Evolutionary conservation across 2,888 invertebrate genomes (phyloP).

Genomic region (Cataglyphis livida): DNA sequence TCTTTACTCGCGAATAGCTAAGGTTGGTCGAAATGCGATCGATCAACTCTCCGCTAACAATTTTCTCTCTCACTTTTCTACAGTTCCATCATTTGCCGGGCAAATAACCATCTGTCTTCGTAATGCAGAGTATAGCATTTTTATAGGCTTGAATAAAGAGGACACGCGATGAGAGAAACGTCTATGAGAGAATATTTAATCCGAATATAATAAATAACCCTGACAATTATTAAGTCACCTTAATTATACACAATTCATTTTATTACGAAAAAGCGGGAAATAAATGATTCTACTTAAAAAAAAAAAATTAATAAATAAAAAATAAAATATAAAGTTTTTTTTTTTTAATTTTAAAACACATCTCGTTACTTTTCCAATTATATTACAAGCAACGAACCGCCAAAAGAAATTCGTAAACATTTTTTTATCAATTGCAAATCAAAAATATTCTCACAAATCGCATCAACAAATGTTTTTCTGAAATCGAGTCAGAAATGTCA

Average conservation of each 20-base stretch:
- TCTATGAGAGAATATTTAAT: conserved; percentile 77
- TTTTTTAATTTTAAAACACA: not conserved
- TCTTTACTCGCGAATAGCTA: conserved; percentile 17
- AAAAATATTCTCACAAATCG: not conserved
- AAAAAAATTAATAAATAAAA: not conserved
- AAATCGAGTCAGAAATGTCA: not conserved
- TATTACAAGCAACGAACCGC: conserved; percentile 10
- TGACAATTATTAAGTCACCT: not conserved
- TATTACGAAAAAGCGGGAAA: not conserved
- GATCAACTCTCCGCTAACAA: conserved; percentile 34
- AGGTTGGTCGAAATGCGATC: conserved; percentile 41
- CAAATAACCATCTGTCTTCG: conserved; percentile 26
- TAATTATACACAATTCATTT: not conserved
- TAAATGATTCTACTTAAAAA: not conserved
- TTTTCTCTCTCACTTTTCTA: conserved; percentile 28
- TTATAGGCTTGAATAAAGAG: conserved; percentile 49
- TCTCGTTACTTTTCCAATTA: conserved; percentile 18
- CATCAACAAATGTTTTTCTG: conserved; percentile 2
- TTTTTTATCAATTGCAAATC: conserved; percentile 23
- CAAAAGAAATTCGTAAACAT: conserved; percentile 2
- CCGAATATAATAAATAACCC: not conserved
- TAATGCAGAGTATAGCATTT: conserved; percentile 13
- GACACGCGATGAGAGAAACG: conserved; percentile 62
- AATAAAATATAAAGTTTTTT: not conserved
- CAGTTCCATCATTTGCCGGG: conserved; percentile 37